These are phyloP conservation scores for Philonicus albiceps DNA, from an alignment of 2,888 invertebrate species.

Conservation along the genomic window DNA sequence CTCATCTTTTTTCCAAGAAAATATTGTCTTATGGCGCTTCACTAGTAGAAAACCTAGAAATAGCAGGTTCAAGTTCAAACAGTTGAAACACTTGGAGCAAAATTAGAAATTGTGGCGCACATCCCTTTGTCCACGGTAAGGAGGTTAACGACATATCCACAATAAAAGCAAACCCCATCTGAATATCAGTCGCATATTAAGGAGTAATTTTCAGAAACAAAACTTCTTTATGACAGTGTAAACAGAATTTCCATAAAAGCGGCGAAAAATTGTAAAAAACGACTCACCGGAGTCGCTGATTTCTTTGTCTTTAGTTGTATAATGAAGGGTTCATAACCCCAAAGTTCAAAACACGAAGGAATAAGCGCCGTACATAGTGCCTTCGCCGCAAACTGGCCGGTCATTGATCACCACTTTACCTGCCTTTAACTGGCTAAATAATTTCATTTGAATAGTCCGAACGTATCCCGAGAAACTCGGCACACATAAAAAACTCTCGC, in stretches of 20 bases:
- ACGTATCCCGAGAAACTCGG: slow-evolving; percentile 12
- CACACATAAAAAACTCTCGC: slow-evolving; percentile 19
- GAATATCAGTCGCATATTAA: slow-evolving; percentile 21
- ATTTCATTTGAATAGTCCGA: slow-evolving; percentile 31
- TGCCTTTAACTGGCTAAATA: slow-evolving; percentile 16
- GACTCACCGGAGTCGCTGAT: not conserved
- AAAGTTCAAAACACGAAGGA: slow-evolving; percentile 27
- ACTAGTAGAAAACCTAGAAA: not conserved
- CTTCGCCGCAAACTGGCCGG: not conserved
- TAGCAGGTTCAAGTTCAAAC: not conserved
- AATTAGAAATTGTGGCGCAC: not conserved
- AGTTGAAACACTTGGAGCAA: not conserved
- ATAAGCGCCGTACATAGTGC: not conserved
- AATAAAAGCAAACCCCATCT: not conserved
- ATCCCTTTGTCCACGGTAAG: not conserved
- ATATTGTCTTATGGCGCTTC: not conserved
- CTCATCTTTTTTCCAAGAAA: not conserved
- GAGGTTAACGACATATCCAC: not conserved
- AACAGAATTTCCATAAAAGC: slow-evolving; percentile 32
- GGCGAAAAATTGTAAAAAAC: not conserved
- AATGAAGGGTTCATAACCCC: slow-evolving; percentile 28
- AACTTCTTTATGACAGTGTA: slow-evolving; percentile 11
- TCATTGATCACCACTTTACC: slow-evolving; percentile 36
- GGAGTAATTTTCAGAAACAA: slow-evolving; percentile 34
- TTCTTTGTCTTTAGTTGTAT: not conserved